Conservation (phyloP, 2,797 vertebrate genomes). For the Coluber constrictor region DNA sequence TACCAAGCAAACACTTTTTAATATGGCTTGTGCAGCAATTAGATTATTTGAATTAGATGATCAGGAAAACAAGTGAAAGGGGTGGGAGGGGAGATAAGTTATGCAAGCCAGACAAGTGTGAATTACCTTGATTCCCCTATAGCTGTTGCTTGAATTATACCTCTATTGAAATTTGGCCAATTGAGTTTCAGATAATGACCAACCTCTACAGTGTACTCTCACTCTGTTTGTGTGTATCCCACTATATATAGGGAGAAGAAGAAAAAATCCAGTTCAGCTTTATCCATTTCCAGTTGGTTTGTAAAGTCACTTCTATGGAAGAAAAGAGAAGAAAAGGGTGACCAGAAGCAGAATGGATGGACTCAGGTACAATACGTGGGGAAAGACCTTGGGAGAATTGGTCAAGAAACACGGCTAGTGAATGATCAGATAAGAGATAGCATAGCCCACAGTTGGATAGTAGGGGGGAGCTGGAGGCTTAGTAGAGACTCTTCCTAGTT, state of each 20-base stretch:
- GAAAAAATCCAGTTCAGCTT: neutral
- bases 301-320: neutral
- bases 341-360: neutral
- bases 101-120: neutral
- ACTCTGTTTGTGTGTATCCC: neutral
- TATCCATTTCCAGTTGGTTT: neutral
- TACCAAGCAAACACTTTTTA: constrained; percentile 10
- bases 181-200: neutral
- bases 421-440: neutral
- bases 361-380: neutral
- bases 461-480: neutral
- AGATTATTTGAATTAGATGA: neutral
- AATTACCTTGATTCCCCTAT: neutral
- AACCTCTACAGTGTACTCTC: neutral
- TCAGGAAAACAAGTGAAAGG: neutral
- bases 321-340: neutral
- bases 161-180: neutral
- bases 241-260: neutral
- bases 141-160: neutral
- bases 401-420: neutral
- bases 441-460: neutral
- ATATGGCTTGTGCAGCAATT: neutral
- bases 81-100: neutral
- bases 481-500: neutral
- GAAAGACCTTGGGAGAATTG: neutral